phyloP scores from a whole-genome alignment of 2,797 vertebrate genomes.

The Balearica regulorum region DNA sequence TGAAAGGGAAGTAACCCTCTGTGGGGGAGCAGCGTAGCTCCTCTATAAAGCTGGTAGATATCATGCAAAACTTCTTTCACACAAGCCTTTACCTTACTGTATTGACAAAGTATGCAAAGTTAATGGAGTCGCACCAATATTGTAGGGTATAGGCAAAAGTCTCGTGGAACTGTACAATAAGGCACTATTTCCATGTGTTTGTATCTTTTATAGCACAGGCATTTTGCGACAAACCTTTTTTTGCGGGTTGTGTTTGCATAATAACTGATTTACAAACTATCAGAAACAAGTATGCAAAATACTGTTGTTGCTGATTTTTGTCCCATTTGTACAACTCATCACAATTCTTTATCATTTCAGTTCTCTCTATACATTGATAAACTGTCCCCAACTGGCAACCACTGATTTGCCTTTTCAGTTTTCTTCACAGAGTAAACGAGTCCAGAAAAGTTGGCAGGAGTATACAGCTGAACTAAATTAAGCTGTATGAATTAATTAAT shows the following conservation, averaged over 20 bases:
- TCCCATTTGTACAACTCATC: neutral
- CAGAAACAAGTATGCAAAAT: neutral
- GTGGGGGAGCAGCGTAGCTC: neutral
- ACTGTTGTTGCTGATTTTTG: neutral
- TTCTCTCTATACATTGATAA: neutral
- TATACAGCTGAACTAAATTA: neutral
- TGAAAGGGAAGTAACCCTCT: neutral
- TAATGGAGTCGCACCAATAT: neutral
- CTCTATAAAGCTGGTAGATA: neutral
- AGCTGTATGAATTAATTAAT: neutral
- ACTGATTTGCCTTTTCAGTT: neutral
- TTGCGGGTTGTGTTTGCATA: neutral
- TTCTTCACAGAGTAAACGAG: neutral
- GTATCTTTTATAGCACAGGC: neutral
- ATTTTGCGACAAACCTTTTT: neutral
- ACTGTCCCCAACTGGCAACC: neutral
- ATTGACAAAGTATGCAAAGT: neutral
- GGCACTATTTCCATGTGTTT: neutral
- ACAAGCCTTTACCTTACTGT: neutral
- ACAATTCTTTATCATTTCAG: neutral
- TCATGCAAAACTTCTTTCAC: neutral
- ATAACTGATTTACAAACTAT: neutral
- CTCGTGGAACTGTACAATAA: neutral
- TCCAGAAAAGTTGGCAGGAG: neutral
- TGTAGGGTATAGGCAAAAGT: neutral